These are phyloP conservation scores for Drosophila picticornis DNA, from an alignment of 2,888 invertebrate genomes.

Conservation along the genomic window DNA sequence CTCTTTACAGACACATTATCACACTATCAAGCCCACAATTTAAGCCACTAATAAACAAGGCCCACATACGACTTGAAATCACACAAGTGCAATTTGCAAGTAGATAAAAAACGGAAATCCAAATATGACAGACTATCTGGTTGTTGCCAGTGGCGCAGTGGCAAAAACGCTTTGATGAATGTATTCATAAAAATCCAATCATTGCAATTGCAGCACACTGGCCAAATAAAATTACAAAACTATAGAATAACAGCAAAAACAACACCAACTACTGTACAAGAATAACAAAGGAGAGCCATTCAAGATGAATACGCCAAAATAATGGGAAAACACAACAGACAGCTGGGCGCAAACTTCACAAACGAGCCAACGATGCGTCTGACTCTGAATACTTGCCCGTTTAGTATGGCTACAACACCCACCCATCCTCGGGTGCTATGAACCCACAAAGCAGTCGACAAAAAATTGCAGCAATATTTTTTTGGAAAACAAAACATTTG, in stretches of 20 bases:
- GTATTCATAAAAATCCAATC: slow-evolving; percentile 82
- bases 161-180: slow-evolving; percentile 71
- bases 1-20: neutral
- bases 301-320: slow-evolving; percentile 79
- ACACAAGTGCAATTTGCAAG: slow-evolving; percentile 6
- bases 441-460: slow-evolving; percentile 50
- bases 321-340: slow-evolving; percentile 74
- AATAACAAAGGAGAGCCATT: slow-evolving; percentile 49
- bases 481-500: slow-evolving; percentile 68
- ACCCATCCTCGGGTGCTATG: neutral
- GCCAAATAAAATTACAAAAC: slow-evolving; percentile 49
- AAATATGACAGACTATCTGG: slow-evolving; percentile 17
- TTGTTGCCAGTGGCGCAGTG: slow-evolving; percentile 24
- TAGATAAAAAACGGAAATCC: neutral
- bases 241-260: slow-evolving; percentile 10
- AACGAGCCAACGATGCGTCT: slow-evolving; percentile 33
- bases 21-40: neutral
- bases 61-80: neutral
- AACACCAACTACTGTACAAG: slow-evolving; percentile 30
- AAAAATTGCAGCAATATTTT: slow-evolving; percentile 78
- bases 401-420: neutral
- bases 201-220: slow-evolving; percentile 76
- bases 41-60: slow-evolving; percentile 15
- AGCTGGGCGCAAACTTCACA: slow-evolving; percentile 58
- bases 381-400: slow-evolving; percentile 35